These are phyloP conservation scores for Sesamia inferens DNA, from an alignment of 2,888 invertebrate genomes.

Conservation along the genomic window DNA sequence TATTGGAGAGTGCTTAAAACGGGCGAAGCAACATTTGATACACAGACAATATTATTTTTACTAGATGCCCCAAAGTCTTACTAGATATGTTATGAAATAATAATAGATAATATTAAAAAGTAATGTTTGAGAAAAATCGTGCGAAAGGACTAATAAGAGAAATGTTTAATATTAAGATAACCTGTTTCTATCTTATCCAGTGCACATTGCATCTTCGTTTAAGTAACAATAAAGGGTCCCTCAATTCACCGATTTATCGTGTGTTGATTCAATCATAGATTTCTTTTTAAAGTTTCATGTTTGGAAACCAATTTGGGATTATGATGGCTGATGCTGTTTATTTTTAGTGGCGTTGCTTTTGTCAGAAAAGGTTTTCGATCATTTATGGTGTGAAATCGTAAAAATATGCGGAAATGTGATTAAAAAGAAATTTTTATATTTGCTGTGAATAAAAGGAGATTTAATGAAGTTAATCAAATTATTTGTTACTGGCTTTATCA, in stretches of 20 bases:
- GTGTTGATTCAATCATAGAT: constrained; percentile 88
- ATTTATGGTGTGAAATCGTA: constrained; percentile 12
- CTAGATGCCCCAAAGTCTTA: background rate
- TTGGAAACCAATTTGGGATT: constrained; percentile 83
- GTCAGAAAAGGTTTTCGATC: constrained; percentile 16
- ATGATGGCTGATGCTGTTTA: constrained; percentile 74
- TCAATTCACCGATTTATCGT: constrained; percentile 77
- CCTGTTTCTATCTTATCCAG: constrained; percentile 27
- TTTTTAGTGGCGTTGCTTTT: constrained; percentile 60
- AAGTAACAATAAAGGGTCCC: constrained; percentile 73
- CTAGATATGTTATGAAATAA: background rate
- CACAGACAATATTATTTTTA: background rate
- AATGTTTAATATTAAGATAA: background rate
- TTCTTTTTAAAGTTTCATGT: constrained; percentile 83
- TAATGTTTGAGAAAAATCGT: background rate
- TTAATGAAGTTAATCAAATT: background rate
- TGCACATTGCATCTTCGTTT: constrained; percentile 49
- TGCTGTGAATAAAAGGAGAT: background rate
- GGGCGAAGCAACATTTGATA: background rate
- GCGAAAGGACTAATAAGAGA: background rate
- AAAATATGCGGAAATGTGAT: background rate
- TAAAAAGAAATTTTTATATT: background rate
- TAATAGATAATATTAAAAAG: background rate
- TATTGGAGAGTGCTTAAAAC: background rate
- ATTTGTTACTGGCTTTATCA: background rate